Conservation (phyloP, 2,113 vertebrate species). For the Equus quagga region DNA sequence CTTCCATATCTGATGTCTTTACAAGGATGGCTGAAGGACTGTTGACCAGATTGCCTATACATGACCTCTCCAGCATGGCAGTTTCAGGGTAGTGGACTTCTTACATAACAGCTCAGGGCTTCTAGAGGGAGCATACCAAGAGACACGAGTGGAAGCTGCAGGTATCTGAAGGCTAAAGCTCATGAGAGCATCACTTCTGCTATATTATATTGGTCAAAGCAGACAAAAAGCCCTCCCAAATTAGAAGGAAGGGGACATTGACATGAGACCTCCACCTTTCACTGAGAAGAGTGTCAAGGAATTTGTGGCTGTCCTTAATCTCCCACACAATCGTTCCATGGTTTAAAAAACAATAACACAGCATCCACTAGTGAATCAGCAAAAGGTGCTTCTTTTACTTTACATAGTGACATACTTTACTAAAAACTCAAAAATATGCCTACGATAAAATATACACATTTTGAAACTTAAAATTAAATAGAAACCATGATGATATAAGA, state of each 20-base stretch:
- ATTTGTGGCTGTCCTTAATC: not conserved
- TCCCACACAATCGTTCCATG: not conserved
- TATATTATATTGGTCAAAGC: not conserved
- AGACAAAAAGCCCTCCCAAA: not conserved
- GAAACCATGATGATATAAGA: not conserved
- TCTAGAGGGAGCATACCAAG: not conserved
- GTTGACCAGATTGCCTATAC: not conserved
- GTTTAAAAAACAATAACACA: not conserved
- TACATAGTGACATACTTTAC: not conserved
- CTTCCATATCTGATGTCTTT: not conserved
- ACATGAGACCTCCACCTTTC: not conserved
- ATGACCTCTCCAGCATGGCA: not conserved
- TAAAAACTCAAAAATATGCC: not conserved
- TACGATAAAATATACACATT: not conserved
- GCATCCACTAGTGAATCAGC: not conserved
- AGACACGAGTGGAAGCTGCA: not conserved
- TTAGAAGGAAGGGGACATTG: not conserved
- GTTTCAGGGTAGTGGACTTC: not conserved
- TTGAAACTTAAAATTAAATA: constrained; percentile 23
- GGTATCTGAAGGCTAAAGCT: not conserved
- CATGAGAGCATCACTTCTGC: not conserved
- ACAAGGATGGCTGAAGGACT: not conserved
- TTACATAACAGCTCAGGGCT: not conserved
- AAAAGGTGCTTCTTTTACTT: not conserved
- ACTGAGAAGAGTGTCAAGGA: not conserved